Base-by-base conservation (phyloP, 2,888 invertebrate genomes). In the Anthrax anthrax region DNA sequence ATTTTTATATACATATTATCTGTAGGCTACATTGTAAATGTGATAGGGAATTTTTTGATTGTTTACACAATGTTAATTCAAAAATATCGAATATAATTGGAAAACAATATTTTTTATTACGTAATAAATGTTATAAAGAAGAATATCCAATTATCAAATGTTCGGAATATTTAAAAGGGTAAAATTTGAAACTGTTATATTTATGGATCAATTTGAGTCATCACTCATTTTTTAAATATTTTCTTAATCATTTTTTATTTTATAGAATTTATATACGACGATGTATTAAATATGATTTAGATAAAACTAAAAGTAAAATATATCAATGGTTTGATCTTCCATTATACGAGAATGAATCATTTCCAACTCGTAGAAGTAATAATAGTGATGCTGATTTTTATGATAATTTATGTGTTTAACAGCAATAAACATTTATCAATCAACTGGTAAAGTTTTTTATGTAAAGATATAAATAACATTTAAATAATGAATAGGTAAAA, bases 301-400 rank as follows among this genome's bases (percentile, higher is more conserved):
- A 56, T 43, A 47, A 43, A 16, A 47, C 44, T 9, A 19, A 50
- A 43, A 43, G 51, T 4, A 47, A 48, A 44, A n/a, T 17, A 1
- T 56, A 51, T 46, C 56, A 56, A 43, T 56, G 54, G 54, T 56
- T 56, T 42, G 55, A 56, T 38, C 46, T 56, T 32, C 56, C 56
- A 17, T 52, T 56, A 37, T 57, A 53, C 18, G 47, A 44, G n/a
- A 39, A 19, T 34, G 42, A 42, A 12, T n/a, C 37, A 18, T 46
- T 40, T 34, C 50, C 48, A 16, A 4, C 9, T 12, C 12, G 12
- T 27, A 8, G 5, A 2, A 27, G 9, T 8, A 37, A 47, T 43
- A 12, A 37, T 4, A 37, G 18, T 18, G 46, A 46, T 18, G 46
- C 41, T 13, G 18, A 17, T 10, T 46, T 37, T 23, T 46, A 46